Percentiles rank a stretch among this genome's conserved stretches.
Evolutionary conservation across 2,113 vertebrate species (phyloP).

Genomic region (Pagrus major): DNA sequence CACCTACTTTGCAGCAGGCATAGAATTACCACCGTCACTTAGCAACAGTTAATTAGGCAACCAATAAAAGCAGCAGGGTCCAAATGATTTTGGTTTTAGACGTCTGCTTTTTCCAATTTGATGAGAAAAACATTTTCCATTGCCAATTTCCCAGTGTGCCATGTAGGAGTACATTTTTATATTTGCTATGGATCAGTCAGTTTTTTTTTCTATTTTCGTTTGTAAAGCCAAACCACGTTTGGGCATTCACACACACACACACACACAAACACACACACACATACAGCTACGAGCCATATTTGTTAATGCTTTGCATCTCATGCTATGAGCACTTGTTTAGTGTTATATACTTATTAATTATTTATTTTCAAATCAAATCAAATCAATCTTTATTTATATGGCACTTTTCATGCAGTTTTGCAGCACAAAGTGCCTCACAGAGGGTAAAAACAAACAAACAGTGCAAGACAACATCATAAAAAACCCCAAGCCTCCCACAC

Average conservation of each 20-base stretch:
- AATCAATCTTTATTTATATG: too few species aligned
- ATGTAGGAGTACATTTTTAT: neutral
- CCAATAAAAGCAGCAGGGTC: constrained; percentile 40
- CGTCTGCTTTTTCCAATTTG: neutral
- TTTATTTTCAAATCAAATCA: too few species aligned
- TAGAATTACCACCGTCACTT: constrained; percentile 24
- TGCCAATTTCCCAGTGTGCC: neutral
- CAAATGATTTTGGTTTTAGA: constrained; percentile 7
- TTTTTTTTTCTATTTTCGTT: neutral
- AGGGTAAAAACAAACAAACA: too few species aligned
- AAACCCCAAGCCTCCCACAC: too few species aligned
- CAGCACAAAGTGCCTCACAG: too few species aligned
- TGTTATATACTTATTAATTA: neutral
- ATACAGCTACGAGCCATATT: neutral
- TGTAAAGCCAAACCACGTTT: neutral
- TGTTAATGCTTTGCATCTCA: neutral
- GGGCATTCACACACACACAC: too few species aligned
- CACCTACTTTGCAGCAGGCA: constrained; percentile 15
- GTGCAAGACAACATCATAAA: too few species aligned
- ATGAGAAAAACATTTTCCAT: neutral
- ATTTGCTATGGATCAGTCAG: neutral
- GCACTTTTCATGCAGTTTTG: too few species aligned
- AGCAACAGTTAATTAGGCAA: constrained; percentile 43
- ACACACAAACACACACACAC: neutral
- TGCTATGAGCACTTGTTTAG: neutral